Base-by-base conservation (phyloP, 2,888 invertebrate genomes). In the Liposcelis brunnea region DNA sequence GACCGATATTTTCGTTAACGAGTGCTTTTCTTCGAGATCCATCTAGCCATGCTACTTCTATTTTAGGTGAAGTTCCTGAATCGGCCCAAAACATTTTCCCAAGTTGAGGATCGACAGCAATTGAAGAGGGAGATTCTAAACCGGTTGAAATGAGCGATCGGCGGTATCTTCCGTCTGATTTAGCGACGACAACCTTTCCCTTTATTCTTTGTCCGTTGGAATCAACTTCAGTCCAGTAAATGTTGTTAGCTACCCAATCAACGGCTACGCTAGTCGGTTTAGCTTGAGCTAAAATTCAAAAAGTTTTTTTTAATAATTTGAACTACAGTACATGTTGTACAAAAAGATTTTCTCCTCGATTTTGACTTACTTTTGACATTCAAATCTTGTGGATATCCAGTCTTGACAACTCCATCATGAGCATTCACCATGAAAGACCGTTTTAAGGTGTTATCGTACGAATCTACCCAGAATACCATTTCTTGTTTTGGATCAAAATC, bases 41-140 rank as follows among this genome's bases (percentile, higher is more conserved):
- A 58, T 94, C 95, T 91, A 97, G 89, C 90, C 94, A 95, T 2
- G 91, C 76, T 2, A 80, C 75, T 61, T 95, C 95, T 49, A 98
- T 91, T 63, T 93, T 95, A 0, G 91, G 87, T 2, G 78, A 77
- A 0, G 80, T 77, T 4, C 94, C 91, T 1, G 85, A 81, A 61
- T 97, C 94, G 0, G 91, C 76, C 93, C 95, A 98, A 64, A 84
- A 89, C 74, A 95, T 78, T 51, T 76, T 69, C 1, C 94, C 93
- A 49, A 75, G 61, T 53, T 83, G 77, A 0, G 89, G 87, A 66
- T 94, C 90, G 0, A 94, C 73, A 0, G 76, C 93, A 15, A 98
- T 67, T 0, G 93, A 82, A 0, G 87, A 83, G 0, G 97, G 97
- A 53, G 78, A 75, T 55, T 89, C 89, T 14, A 94, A 66, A 55